These are phyloP conservation scores for Trachelus stipa DNA, from an alignment of 2,888 invertebrate genomes.

Conservation along the genomic window DNA sequence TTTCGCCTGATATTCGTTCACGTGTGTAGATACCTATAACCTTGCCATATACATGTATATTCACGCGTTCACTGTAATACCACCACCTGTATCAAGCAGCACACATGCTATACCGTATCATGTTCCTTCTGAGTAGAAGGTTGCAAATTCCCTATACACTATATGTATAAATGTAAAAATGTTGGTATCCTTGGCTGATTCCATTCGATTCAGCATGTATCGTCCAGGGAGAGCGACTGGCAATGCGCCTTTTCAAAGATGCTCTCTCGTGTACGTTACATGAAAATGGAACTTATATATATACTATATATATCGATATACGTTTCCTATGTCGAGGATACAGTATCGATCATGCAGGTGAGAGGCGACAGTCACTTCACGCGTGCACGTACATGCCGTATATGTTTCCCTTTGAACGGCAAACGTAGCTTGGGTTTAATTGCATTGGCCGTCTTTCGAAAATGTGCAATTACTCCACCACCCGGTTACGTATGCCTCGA, in stretches of 20 bases:
- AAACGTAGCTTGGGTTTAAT: background rate
- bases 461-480: background rate
- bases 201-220: background rate
- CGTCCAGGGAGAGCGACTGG: background rate
- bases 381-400: background rate
- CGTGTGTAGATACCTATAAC: background rate
- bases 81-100: background rate
- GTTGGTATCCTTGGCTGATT: background rate
- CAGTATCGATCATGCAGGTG: background rate
- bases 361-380: background rate
- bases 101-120: background rate
- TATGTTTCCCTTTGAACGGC: background rate
- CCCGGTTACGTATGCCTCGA: background rate
- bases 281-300: background rate
- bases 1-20: background rate
- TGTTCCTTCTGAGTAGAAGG: background rate
- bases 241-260: background rate
- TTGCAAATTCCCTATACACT: too few relatives aligned
- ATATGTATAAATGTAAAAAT: too few relatives aligned
- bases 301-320: background rate
- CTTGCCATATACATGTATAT: background rate
- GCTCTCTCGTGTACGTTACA: background rate
- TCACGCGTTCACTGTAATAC: background rate
- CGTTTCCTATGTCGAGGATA: background rate
- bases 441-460: background rate